Conservation (phyloP, 1,140 invertebrate species). For the Drosophila pseudoananassae region DNA sequence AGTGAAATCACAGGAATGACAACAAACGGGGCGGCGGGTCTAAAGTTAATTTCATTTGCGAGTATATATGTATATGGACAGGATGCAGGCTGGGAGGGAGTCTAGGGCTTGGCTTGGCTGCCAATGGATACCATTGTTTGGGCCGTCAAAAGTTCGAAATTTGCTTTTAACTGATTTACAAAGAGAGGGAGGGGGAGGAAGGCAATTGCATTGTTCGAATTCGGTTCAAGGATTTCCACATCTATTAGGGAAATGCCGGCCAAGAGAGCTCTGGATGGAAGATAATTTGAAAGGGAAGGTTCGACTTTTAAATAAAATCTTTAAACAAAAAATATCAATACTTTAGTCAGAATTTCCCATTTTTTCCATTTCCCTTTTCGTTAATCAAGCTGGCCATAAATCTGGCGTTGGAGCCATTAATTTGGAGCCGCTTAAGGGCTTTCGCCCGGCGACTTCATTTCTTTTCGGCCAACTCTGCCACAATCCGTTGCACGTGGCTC, state of each 20-base stretch:
- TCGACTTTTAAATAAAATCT: too few species aligned
- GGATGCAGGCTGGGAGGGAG: conserved; percentile 34
- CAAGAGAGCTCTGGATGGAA: background rate
- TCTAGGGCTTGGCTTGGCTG: conserved; percentile 9
- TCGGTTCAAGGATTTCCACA: conserved; percentile 15
- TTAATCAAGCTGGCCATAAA: conserved; percentile 50
- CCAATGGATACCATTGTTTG: conserved; percentile 33
- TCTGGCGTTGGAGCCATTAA: conserved; percentile 64
- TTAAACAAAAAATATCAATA: background rate
- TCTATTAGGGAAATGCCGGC: background rate
- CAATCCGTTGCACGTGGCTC: conserved; percentile 46
- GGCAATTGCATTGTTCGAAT: conserved; percentile 18
- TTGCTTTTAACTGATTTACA: conserved; percentile 25
- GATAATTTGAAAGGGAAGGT: background rate
- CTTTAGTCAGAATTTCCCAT: conserved; percentile 15
- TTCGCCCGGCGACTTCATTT: conserved; percentile 17
- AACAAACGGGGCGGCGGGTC: conserved; percentile 1
- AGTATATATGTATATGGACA: conserved; percentile 28
- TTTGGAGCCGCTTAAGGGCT: conserved; percentile 49
- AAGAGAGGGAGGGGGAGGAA: background rate
- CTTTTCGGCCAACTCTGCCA: conserved; percentile 3
- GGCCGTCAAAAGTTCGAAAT: conserved; percentile 34
- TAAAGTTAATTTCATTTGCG: conserved; percentile 67
- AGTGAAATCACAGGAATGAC: conserved; percentile 52
- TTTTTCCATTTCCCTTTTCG: conserved; percentile 2